Percentiles rank a stretch among this genome's conserved stretches.
Conservation (phyloP, 2,888 invertebrate species). For the Hipparchia sbordonii region DNA sequence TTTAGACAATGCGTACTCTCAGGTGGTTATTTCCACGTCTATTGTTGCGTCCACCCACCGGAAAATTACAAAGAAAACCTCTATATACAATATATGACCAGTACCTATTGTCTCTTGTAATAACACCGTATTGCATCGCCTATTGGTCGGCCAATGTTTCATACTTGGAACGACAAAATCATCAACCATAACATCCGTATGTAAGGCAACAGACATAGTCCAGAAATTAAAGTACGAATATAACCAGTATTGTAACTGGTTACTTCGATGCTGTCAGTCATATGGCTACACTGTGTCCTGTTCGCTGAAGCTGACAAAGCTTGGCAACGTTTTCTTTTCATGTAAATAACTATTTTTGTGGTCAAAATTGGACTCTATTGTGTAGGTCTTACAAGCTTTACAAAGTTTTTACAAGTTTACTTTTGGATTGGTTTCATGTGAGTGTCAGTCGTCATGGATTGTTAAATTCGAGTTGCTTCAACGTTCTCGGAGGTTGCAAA, state of each 20-base stretch:
- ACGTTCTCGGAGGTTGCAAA: constrained; percentile 67
- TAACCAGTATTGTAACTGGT: constrained; percentile 38
- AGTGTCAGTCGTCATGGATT: constrained; percentile 74
- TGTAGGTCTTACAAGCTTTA: constrained; percentile 3
- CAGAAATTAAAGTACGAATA: constrained; percentile 26
- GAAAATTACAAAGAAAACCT: constrained; percentile 71
- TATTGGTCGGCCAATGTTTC: constrained; percentile 44
- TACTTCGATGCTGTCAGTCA: constrained; percentile 34
- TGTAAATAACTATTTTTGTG: neutral
- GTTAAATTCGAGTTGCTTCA: constrained; percentile 65
- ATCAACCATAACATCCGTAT: constrained; percentile 54
- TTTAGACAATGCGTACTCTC: constrained; percentile 48
- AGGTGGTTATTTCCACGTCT: constrained; percentile 66
- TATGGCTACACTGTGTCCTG: constrained; percentile 44
- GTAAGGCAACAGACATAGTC: constrained; percentile 44
- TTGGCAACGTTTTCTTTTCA: constrained; percentile 36
- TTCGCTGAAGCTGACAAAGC: constrained; percentile 36
- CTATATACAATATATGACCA: constrained; percentile 49
- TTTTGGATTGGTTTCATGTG: constrained; percentile 48
- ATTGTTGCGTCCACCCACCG: constrained; percentile 72
- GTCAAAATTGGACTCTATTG: constrained; percentile 24
- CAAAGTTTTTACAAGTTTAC: constrained; percentile 28
- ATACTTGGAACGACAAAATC: constrained; percentile 63
- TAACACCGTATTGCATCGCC: constrained; percentile 38
- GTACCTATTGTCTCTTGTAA: constrained; percentile 47